Percentiles rank a stretch among this genome's conserved stretches.
Evolutionary conservation across 2,888 invertebrate species (phyloP).

Genomic region (Entomobrya proxima): DNA sequence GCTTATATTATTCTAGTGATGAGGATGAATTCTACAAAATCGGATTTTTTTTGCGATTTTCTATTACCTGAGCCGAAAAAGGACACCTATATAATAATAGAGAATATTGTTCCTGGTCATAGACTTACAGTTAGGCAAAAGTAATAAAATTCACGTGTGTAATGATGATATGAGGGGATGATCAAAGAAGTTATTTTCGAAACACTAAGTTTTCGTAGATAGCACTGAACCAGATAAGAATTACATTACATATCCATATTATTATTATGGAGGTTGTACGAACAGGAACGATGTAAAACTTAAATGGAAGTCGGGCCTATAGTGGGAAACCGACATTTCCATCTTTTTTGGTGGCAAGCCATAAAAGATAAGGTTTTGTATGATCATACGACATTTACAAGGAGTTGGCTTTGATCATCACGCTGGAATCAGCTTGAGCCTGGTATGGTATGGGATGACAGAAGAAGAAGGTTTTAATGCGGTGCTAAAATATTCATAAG

Average conservation of each 20-base stretch:
- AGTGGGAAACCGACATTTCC: too few species aligned
- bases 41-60: neutral
- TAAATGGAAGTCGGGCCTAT: too few species aligned
- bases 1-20: neutral
- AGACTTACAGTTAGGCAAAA: neutral
- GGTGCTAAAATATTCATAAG: slow-evolving; percentile 4
- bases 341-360: too few species aligned
- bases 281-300: too few species aligned
- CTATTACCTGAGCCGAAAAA: neutral
- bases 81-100: neutral
- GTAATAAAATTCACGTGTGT: neutral
- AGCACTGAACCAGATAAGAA: neutral
- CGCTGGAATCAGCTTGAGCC: neutral
- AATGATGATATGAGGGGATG: neutral
- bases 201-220: neutral
- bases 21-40: too few species aligned
- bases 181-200: neutral
- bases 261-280: too few species aligned
- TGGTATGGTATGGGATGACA: neutral
- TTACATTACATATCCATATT: neutral
- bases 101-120: neutral
- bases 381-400: too few species aligned
- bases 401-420: too few species aligned
- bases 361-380: too few species aligned
- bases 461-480: neutral